Evolutionary conservation across 2,888 invertebrate genomes (phyloP), one percentile per base, ranked within the genome.

Genomic region (Agrochola lychnidis): DNA sequence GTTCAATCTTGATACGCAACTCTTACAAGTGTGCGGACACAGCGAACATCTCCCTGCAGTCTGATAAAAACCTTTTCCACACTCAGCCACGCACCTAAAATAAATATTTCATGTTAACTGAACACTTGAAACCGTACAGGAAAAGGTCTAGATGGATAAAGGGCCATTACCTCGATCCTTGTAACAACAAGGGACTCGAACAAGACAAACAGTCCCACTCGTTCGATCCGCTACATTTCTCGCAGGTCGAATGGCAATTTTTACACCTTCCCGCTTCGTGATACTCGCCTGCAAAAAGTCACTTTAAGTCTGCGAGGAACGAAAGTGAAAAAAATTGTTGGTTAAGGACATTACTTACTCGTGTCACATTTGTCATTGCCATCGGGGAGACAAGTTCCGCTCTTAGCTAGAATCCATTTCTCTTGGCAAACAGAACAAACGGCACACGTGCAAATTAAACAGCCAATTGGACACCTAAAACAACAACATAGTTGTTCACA

Each of bases 211-310:
- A 98, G 88, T 98, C 97, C 92, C 97, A 97, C 91, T 98, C 98
- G 85, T 98, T 97, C 42, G 98, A 97, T 36, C 98, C 99, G 90
- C 98, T 98, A 95, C 99, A 99, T 86, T 98, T 98, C 91, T 98
- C 98, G 92, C 99, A 99, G 70, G 98, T 98, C 64, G 98, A 97
- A 94, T 99, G 98, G 92, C 99, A 99, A 74, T 98, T 97, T 93
- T 98, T 98, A 95, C 99, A 99, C 77, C 97, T 97, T 77, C 97
- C 98, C 85, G 97, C 97, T 89, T 98, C 98, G 89, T 97, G 97
- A 94, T 98, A 98, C 94, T 98, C 98, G 89, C 97, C 98, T 98
- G 95, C 77, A 95, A 96, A 91, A 88, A 92, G 92, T 91, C 75
- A 85, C 81, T 79, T 83, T 78, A 81, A 89, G 87, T 83, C 81